A percentile compares a stretch with the other conserved stretches of the same genome.
phyloP scores from a whole-genome alignment of 30 jellyfish, hydroid and myxozoan genomes.

The Clytia hemisphaerica region DNA sequence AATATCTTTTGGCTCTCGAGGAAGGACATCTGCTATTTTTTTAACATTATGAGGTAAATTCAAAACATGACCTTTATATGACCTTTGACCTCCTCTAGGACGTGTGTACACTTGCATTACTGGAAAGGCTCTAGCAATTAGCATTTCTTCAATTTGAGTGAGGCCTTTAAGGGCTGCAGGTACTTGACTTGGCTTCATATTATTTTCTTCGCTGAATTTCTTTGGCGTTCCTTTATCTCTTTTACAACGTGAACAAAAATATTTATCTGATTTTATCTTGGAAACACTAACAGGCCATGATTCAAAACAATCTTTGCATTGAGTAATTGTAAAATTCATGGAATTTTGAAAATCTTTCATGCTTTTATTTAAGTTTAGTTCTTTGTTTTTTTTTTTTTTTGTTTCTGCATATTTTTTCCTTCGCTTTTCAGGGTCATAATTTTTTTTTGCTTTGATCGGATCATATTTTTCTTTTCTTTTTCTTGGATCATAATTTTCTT shows the following conservation, averaged over 20 bases:
- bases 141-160: too few relatives aligned
- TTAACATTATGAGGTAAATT: too few relatives aligned
- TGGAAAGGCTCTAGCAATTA: too few relatives aligned
- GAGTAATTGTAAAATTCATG: not conserved
- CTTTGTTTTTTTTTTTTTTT: too few relatives aligned
- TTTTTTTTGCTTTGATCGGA: too few relatives aligned
- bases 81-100: slow-evolving; percentile 34
- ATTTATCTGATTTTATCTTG: too few relatives aligned
- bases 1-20: slow-evolving; percentile 35
- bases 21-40: slow-evolving; percentile 30
- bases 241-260: slow-evolving; percentile 11
- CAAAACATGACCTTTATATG: slow-evolving; percentile 34
- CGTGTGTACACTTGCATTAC: slow-evolving; percentile 32
- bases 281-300: not conserved
- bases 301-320: slow-evolving; percentile 4
- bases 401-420: too few relatives aligned
- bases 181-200: slow-evolving; percentile 29
- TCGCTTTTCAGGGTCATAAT: too few relatives aligned
- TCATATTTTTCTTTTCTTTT: too few relatives aligned
- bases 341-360: slow-evolving; percentile 1
- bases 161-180: slow-evolving; percentile 32
- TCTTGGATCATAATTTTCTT: too few relatives aligned
- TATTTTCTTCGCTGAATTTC: too few relatives aligned
- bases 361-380: too few relatives aligned
- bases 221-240: slow-evolving; percentile 10